Evolutionary conservation across 2,888 invertebrate species (phyloP), one percentile per base, ranked within the genome.

Genomic region (Linnaemya tessellans): DNA sequence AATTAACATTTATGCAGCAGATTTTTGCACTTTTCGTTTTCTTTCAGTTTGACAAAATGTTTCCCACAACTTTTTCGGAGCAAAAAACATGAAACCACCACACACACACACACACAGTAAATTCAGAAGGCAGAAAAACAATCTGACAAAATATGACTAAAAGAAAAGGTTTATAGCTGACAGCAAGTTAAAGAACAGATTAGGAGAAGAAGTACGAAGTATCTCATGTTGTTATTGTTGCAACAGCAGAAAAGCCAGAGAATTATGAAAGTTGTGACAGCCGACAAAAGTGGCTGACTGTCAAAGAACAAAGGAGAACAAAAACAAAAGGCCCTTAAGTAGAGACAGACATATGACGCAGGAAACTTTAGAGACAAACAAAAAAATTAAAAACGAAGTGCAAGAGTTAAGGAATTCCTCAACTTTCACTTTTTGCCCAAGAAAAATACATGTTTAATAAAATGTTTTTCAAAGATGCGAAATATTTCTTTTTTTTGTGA

Each of bases 141-240:
- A 54, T 10, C 10, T 38, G 46, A 20, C 18, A 54, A 41, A 54
- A 30, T 0, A 22, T 25, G 43, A 30, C 13, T 62, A 43, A 25
- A 70, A 43, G 56, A 75, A n/a, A 41, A 8, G n/a, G 0, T 54
- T 30, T 20, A 43, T 35, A 54, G 67, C 35, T 75, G 54, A 64
- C 70, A 82, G 54, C 70, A 56, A 56, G 56, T 70, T 82, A 70
- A 62, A 70, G 56, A 15, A 75, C 20, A 70, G 64, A 62, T 70
- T 75, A 38, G 46, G 18, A 20, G 0, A 58, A 64, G 30, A 30
- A 67, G 5, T 30, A 30, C 30, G 30, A 41, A 43, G 60, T n/a
- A 25, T 13, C 68, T 67, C 11, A 46, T 46, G 22, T 10, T 56
- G 22, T 56, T 71, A 62, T 22, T 62, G n/a, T 46, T 20, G 65